A percentile compares a stretch with the other conserved stretches of the same genome.
These are phyloP conservation scores for Diplosoma virens DNA, from an alignment of 23 tunicate species.

Conservation along the genomic window DNA sequence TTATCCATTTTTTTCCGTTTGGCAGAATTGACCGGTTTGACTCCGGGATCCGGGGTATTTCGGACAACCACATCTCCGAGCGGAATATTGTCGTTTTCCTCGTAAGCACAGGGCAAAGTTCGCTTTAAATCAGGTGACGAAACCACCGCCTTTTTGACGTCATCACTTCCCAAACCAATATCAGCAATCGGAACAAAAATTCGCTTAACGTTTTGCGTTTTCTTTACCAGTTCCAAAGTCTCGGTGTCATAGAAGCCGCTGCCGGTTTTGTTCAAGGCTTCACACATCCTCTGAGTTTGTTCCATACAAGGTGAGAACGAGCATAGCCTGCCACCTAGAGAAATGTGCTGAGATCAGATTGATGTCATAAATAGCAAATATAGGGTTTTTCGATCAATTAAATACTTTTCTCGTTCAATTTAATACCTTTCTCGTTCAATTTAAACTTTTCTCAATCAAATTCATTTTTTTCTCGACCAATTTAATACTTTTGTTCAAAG, in stretches of 20 bases:
- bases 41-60: conserved; percentile 31
- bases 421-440: too few relatives aligned
- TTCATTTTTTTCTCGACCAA: too few relatives aligned
- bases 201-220: conserved; percentile 68
- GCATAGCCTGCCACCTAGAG: conserved; percentile 72
- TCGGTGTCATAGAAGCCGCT: conserved; percentile 74
- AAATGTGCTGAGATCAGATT: not conserved
- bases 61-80: conserved; percentile 65
- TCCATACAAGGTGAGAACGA: conserved; percentile 96
- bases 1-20: conserved; percentile 18
- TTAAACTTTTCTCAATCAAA: too few relatives aligned
- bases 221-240: conserved; percentile 66
- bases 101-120: conserved; percentile 59
- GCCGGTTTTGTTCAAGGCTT: conserved; percentile 35
- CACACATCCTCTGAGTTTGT: conserved; percentile 83
- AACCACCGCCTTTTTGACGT: conserved; percentile 6
- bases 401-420: too few relatives aligned
- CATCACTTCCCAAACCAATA: conserved; percentile 52
- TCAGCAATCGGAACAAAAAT: conserved; percentile 64
- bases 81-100: conserved; percentile 50
- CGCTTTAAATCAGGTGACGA: not conserved
- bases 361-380: not conserved
- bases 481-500: too few relatives aligned
- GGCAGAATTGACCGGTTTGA: not conserved
- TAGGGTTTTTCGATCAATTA: too few relatives aligned